Conservation (phyloP, 2,113 vertebrate genomes). For the Oncorhynchus gorbuscha region DNA sequence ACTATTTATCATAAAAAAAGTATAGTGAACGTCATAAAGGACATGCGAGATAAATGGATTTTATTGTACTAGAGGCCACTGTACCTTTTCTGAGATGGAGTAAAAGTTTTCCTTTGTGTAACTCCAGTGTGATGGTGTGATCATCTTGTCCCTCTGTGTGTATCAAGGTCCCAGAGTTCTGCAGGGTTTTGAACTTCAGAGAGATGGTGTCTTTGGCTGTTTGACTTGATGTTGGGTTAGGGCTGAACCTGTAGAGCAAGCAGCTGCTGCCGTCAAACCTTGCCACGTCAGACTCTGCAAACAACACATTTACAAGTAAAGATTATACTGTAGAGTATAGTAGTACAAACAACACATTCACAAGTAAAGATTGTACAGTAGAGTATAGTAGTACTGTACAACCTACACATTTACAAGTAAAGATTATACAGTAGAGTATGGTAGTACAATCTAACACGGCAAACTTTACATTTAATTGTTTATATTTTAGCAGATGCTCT, state of each 20-base stretch:
- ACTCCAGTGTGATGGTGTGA: constrained; percentile 75
- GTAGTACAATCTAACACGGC: no score
- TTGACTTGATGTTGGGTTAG: constrained; percentile 57
- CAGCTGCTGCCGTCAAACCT: constrained; percentile 83
- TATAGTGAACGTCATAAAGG: neutral
- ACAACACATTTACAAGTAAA: constrained; percentile 38
- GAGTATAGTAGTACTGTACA: no score
- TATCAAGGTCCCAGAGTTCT: constrained; percentile 81
- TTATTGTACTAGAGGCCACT: neutral
- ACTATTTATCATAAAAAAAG: neutral
- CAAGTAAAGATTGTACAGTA: no score
- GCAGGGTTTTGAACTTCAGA: constrained; percentile 84
- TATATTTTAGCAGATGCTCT: no score
- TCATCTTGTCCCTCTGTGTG: constrained; percentile 76
- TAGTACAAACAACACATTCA: neutral
- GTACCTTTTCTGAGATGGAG: constrained; percentile 82
- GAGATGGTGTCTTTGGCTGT: constrained; percentile 78
- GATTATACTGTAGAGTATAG: neutral
- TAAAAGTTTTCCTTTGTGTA: constrained; percentile 79
- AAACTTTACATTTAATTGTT: no score
- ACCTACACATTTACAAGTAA: no score
- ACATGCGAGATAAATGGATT: neutral
- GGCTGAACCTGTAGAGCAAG: constrained; percentile 77
- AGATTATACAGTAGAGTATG: no score
- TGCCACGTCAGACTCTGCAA: constrained; percentile 82